These are phyloP conservation scores for Myotis vivesi DNA, from an alignment of 2,797 vertebrate genomes.

Conservation along the genomic window DNA sequence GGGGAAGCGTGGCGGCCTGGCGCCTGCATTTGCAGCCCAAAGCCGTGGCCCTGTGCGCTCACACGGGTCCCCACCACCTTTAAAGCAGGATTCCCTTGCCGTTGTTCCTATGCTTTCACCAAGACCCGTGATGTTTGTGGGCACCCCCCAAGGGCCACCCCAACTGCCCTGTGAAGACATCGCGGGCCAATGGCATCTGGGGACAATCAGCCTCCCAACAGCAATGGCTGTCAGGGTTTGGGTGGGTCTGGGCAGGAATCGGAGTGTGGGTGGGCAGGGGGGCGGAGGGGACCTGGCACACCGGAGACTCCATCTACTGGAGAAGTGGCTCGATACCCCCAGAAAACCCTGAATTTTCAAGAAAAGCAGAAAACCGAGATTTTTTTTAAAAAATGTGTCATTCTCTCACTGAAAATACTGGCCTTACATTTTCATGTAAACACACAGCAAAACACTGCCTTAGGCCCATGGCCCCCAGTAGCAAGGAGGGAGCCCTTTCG, in stretches of 20 bases:
- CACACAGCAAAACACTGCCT: background rate
- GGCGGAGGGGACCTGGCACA: no score
- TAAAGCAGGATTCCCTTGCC: background rate
- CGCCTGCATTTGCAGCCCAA: background rate
- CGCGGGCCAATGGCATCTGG: fast-evolving
- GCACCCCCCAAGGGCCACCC: background rate
- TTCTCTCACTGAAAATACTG: background rate
- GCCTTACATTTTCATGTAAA: background rate
- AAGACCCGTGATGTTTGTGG: background rate
- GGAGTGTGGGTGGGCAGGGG: fast-evolving
- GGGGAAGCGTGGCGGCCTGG: background rate
- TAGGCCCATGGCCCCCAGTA: fast-evolving
- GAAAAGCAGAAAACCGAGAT: background rate
- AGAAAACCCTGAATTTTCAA: background rate
- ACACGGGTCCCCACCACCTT: fast-evolving
- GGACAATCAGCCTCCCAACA: background rate
- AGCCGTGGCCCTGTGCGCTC: background rate
- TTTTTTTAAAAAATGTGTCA: background rate
- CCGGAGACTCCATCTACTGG: background rate
- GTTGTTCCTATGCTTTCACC: fast-evolving
- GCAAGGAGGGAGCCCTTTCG: background rate
- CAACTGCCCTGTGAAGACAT: background rate
- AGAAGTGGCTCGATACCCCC: background rate
- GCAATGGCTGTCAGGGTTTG: background rate
- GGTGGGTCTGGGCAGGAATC: background rate